These are phyloP conservation scores for Prinia subflava DNA, from an alignment of 2,113 vertebrate genomes.

Conservation along the genomic window DNA sequence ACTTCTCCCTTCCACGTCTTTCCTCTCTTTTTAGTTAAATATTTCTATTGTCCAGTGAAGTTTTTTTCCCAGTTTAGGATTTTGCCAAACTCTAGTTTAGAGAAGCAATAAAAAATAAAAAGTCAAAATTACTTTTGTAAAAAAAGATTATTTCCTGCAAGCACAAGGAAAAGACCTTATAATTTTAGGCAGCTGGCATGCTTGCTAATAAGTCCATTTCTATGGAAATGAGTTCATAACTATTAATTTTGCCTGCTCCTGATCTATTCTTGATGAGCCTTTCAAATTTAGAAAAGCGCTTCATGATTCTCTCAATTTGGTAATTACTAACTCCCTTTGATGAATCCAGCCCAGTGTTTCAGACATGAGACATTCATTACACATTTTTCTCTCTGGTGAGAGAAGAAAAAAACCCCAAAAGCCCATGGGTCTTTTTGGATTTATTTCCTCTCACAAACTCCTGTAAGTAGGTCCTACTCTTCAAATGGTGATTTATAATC, in stretches of 20 bases:
- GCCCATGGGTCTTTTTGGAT: conserved; percentile 10
- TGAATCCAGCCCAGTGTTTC: conserved; percentile 56
- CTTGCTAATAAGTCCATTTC: conserved; percentile 71
- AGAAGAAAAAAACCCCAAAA: background rate
- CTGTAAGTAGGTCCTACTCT: background rate
- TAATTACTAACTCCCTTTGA: conserved; percentile 66
- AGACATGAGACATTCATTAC: conserved; percentile 52
- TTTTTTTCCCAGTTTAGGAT: background rate
- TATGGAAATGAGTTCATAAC: conserved; percentile 69
- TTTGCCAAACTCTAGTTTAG: conserved; percentile 23
- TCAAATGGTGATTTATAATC: background rate
- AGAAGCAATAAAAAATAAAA: conserved; percentile 17
- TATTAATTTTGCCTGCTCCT: conserved; percentile 68
- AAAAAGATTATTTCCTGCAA: conserved; percentile 61
- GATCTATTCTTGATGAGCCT: conserved; percentile 71
- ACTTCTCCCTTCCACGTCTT: background rate
- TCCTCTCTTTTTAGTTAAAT: background rate
- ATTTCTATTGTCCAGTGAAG: background rate
- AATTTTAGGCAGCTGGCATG: conserved; percentile 54
- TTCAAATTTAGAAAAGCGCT: conserved; percentile 69
- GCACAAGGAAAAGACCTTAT: conserved; percentile 58
- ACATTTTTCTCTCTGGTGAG: conserved; percentile 48
- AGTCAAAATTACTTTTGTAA: conserved; percentile 45
- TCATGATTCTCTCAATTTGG: conserved; percentile 64
- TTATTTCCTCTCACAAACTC: conserved; percentile 41